Base-by-base conservation (phyloP, 2,888 invertebrate species). In the Empis stercorea region DNA sequence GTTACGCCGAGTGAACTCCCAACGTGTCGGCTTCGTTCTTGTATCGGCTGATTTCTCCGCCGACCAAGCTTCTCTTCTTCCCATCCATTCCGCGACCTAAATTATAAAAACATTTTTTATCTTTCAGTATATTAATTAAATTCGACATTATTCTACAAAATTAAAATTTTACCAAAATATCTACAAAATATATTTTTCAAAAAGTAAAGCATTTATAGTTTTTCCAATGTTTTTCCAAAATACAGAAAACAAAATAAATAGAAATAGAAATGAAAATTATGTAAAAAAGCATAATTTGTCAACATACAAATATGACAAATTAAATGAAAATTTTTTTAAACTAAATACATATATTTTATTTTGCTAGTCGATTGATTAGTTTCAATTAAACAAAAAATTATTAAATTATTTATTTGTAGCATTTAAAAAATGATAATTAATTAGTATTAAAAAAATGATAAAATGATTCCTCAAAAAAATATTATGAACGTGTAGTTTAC, bases 51-150 rank as follows among this genome's bases (percentile, higher is more conserved):
- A 64, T 60, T 76, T 79, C 65, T 86, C 86, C 37, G 87, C 87
- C 60, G 87, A 87, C 88, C 88, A 89, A 30, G 88, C 88, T 74
- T 88, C 87, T 62, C 84, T 78, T 63, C 81, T 73, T 60, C 81
- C 79, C 62, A 73, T 74, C 84, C 84, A 84, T 64, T 84, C 84
- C 53, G 78, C 80, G 58, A 68, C 69, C 69, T 70, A 48, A 4
- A 45, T 46, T n/a, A 37, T 13, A 13, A 32, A 20, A 13, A 6
- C 5, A 17, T 43, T 32, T 44, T 42, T 20, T 4, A 14, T 20
- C 32, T n/a, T 17, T 16, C 15, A n/a, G n/a, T n/a, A n/a, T n/a
- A n/a, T n/a, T n/a, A n/a, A n/a, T n/a, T n/a, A n/a, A n/a, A n/a
- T n/a, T 20, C 5, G 20, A 20, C 5, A 4, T 20, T 20, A 3